phyloP scores from a whole-genome alignment of 2,113 vertebrate genomes.

The Scalopus aquaticus region DNA sequence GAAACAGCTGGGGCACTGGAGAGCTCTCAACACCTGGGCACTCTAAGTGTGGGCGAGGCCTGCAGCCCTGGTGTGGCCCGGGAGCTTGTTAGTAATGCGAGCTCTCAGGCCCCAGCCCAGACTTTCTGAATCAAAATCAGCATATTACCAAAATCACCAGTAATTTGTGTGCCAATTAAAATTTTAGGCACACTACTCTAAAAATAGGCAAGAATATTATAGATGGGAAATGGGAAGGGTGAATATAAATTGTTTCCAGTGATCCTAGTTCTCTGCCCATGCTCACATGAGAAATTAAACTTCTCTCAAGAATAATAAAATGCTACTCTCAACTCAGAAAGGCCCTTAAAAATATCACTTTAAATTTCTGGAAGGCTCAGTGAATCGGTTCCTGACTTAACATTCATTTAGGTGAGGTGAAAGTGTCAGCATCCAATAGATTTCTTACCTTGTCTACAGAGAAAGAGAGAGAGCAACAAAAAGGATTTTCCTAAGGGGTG shows the following conservation, averaged over 20 bases:
- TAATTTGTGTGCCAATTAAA: background rate
- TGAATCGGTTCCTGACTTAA: background rate
- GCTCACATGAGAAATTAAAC: background rate
- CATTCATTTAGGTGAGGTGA: background rate
- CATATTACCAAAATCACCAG: background rate
- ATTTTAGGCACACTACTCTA: slow-evolving; percentile 24
- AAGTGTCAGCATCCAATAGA: background rate
- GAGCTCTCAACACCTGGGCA: background rate
- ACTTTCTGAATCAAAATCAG: background rate
- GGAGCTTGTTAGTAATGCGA: background rate
- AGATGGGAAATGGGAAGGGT: background rate
- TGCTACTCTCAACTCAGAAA: background rate
- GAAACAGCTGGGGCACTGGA: background rate
- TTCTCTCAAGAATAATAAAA: background rate
- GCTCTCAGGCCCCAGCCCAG: background rate
- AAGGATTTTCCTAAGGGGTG: background rate
- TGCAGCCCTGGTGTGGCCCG: background rate
- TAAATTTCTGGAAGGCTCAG: background rate
- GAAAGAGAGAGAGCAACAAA: background rate
- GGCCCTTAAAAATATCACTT: background rate
- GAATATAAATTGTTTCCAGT: background rate
- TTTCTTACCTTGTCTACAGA: background rate
- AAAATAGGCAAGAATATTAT: background rate
- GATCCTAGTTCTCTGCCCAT: background rate
- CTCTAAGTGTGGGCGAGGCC: background rate